Evolutionary conservation across 2,797 vertebrate genomes (phyloP), one percentile per base, ranked within the genome.

Genomic region (Rhinogobio ventralis): DNA sequence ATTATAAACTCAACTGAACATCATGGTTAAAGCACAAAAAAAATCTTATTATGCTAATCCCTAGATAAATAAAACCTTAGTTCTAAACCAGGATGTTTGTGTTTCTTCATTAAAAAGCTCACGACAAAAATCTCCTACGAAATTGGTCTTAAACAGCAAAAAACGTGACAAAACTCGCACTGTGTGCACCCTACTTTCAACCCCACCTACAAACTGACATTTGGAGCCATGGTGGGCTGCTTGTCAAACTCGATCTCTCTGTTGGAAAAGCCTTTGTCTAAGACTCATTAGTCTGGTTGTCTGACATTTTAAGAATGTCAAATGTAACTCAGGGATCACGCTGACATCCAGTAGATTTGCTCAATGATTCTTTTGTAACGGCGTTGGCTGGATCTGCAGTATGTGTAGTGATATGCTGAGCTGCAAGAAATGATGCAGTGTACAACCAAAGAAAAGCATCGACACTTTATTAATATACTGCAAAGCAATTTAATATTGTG

Each of bases 231-330:
- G 33, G 71, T 68, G 60, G 64, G 57, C 42, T 28, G 74, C 76
- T 76, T 57, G 33, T 83, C 85, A 55, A 42, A 66, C 83, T 78
- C 62, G 3, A 28, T 81, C 46, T 73, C 73, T 85, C 49, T 28
- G 36, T 66, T 78, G 19, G 46, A 72, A 64, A 60, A 79, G 72
- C 86, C 81, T 85, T 87, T 82, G 79, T 81, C 67, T 87, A 66
- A 86, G 79, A 46, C 83, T 86, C 83, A 91, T 91, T 88, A 90
- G 91, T 85, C 88, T 93, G 91, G 89, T 94, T 93, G 89, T 81
- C 88, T 94, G 94, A 91, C 94, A 94, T 95, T 95, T 95, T 87
- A 88, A 88, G 93, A 94, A 94, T 95, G 93, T 95, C 93, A 93
- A 89, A 91, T 87, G 77, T 86, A 91, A 90, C 91, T 90, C 91